A percentile compares a stretch with the other conserved stretches of the same genome.
phyloP scores from a whole-genome alignment of 92 coral and sea anemone species.

The Epizoanthus scotinus region DNA sequence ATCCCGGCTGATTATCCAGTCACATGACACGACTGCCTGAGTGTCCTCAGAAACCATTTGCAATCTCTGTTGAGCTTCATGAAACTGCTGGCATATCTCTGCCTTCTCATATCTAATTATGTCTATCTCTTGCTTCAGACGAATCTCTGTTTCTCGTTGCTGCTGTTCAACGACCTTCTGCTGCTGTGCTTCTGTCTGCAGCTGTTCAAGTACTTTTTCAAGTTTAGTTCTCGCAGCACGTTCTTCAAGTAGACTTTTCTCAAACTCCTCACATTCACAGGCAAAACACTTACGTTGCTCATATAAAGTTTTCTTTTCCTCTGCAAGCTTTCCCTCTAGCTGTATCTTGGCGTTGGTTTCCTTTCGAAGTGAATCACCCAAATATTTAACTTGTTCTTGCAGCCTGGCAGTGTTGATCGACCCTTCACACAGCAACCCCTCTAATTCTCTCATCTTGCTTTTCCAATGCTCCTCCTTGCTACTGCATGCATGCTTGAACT shows the following conservation, averaged over 20 bases:
- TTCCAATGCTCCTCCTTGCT: slow-evolving; percentile 15
- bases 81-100: slow-evolving; percentile 5
- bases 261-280: slow-evolving; percentile 85
- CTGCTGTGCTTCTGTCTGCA: slow-evolving; percentile 20
- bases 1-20: slow-evolving; percentile 87
- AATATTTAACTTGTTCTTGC: slow-evolving; percentile 50
- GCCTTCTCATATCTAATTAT: slow-evolving; percentile 23
- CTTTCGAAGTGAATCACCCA: slow-evolving; percentile 48
- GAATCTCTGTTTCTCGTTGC: slow-evolving; percentile 44
- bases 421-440: slow-evolving; percentile 31
- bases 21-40: slow-evolving; percentile 46
- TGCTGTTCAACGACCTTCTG: slow-evolving; percentile 47
- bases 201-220: slow-evolving; percentile 59
- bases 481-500: no score
- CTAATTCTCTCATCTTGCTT: slow-evolving; percentile 15
- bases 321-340: slow-evolving; percentile 53
- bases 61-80: not conserved
- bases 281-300: slow-evolving; percentile 73
- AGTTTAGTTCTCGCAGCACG: slow-evolving; percentile 61
- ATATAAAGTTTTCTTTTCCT: slow-evolving; percentile 59
- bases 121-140: slow-evolving; percentile 50
- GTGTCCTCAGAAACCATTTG: slow-evolving; percentile 9
- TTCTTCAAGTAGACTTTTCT: slow-evolving; percentile 78
- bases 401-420: slow-evolving; percentile 30
- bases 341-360: slow-evolving; percentile 41